These are phyloP conservation scores for Chaetogeoica ovagalla DNA, from an alignment of 2,888 invertebrate species.

Conservation along the genomic window DNA sequence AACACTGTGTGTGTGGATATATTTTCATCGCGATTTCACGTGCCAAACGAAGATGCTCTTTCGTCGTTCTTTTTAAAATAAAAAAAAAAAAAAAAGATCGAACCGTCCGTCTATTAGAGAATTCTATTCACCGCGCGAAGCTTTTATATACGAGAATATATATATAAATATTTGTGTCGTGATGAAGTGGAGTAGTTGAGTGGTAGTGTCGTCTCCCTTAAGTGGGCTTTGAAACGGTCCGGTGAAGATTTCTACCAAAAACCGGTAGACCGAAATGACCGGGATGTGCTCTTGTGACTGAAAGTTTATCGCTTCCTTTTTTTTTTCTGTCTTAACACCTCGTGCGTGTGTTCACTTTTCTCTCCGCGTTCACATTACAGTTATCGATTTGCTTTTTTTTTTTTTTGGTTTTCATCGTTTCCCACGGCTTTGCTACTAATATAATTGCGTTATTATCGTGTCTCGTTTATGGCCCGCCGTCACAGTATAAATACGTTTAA, in stretches of 20 bases:
- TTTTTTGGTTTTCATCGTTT: too few species aligned
- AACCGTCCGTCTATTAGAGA: neutral
- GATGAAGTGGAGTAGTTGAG: constrained; percentile 1
- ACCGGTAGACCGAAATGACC: constrained; percentile 36
- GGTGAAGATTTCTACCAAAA: constrained; percentile 9
- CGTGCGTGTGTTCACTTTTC: constrained; percentile 17
- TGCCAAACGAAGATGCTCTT: neutral
- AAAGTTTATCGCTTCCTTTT: constrained; percentile 41
- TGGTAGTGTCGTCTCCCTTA: neutral
- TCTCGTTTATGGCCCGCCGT: neutral
- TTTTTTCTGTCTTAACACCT: constrained; percentile 25
- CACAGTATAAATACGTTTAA: neutral
- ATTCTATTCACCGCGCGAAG: neutral
- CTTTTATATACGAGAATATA: neutral
- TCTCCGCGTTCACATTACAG: neutral
- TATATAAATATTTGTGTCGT: constrained; percentile 20
- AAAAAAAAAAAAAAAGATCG: neutral
- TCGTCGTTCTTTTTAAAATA: neutral
- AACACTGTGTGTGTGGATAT: neutral
- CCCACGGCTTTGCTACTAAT: neutral
- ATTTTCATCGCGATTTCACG: neutral
- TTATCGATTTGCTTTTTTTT: constrained; percentile 15
- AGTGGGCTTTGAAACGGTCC: constrained; percentile 9
- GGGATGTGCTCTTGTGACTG: constrained; percentile 41
- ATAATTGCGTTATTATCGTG: neutral